Conservation (phyloP, 2,113 vertebrate species). For the Chaenocephalus aceratus region DNA sequence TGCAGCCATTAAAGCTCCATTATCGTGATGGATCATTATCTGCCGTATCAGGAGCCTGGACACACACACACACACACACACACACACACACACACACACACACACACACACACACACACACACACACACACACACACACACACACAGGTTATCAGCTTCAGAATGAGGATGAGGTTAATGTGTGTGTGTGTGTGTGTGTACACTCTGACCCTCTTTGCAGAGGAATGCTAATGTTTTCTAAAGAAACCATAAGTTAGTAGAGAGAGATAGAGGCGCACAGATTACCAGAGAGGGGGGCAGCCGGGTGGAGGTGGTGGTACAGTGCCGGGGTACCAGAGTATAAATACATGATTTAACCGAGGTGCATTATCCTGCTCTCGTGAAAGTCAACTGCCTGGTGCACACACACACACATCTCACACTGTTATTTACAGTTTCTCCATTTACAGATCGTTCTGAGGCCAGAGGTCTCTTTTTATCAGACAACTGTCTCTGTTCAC, state of each 20-base stretch:
- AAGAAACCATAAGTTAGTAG: slow-evolving; percentile 69
- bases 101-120: slow-evolving; percentile 1
- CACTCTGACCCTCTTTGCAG: slow-evolving; percentile 62
- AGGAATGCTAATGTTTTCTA: slow-evolving; percentile 76
- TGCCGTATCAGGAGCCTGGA: slow-evolving; percentile 53
- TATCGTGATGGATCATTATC: slow-evolving; percentile 76
- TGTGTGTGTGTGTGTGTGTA: slow-evolving; percentile 30
- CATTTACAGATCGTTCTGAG: slow-evolving; percentile 33
- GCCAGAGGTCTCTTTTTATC: slow-evolving; percentile 26
- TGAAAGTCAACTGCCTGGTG: slow-evolving; percentile 26
- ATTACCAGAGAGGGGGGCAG: slow-evolving; percentile 29
- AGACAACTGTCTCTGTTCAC: slow-evolving; percentile 7
- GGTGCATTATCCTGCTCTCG: slow-evolving; percentile 9
- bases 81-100: slow-evolving; percentile 8
- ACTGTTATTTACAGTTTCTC: slow-evolving; percentile 2
- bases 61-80: slow-evolving; percentile 22
- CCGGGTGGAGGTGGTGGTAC: neutral
- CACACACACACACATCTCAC: slow-evolving; percentile 20
- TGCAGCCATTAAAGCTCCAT: slow-evolving; percentile 76
- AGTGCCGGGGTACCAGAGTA: slow-evolving; percentile 1
- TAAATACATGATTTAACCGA: slow-evolving; percentile 1
- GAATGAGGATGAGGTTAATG: slow-evolving; percentile 27
- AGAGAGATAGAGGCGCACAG: slow-evolving; percentile 43
- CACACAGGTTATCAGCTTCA: slow-evolving; percentile 51
- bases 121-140: slow-evolving; percentile 29